These are phyloP conservation scores for Ispidina picta DNA, from an alignment of 2,797 vertebrate species.

Conservation along the genomic window DNA sequence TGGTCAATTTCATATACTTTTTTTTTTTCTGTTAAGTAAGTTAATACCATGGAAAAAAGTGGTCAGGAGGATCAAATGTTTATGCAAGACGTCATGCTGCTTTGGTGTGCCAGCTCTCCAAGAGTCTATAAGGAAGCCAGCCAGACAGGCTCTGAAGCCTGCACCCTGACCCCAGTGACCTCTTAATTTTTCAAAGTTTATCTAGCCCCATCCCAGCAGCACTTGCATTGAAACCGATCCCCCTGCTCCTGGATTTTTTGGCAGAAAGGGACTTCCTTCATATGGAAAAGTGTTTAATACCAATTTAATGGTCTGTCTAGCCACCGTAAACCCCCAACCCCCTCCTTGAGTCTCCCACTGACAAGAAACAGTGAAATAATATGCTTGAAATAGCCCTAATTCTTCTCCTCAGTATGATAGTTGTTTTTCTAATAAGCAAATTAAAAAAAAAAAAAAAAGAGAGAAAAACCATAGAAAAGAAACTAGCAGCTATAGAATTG, in stretches of 20 bases:
- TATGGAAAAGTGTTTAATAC: constrained; percentile 83
- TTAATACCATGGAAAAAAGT: constrained; percentile 78
- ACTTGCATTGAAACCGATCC: constrained; percentile 75
- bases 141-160: constrained; percentile 79
- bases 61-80: constrained; percentile 77
- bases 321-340: constrained; percentile 64
- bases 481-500: not conserved
- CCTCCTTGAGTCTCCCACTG: constrained; percentile 35
- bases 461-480: not conserved
- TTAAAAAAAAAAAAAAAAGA: too few species aligned
- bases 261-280: constrained; percentile 77
- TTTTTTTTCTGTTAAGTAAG: constrained; percentile 52
- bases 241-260: constrained; percentile 71
- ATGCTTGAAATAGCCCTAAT: constrained; percentile 57
- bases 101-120: constrained; percentile 72
- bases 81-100: constrained; percentile 75
- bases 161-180: constrained; percentile 79
- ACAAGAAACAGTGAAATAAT: constrained; percentile 65
- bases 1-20: constrained; percentile 60
- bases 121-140: constrained; percentile 79
- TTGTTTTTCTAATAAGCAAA: constrained; percentile 46
- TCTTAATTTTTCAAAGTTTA: constrained; percentile 77
- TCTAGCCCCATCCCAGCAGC: constrained; percentile 69
- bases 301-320: constrained; percentile 82
- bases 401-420: constrained; percentile 34